A percentile compares a stretch with the other conserved stretches of the same genome.
These are phyloP conservation scores for Lordiphosa stackelbergi DNA, from an alignment of 1,140 invertebrate species.

Conservation along the genomic window DNA sequence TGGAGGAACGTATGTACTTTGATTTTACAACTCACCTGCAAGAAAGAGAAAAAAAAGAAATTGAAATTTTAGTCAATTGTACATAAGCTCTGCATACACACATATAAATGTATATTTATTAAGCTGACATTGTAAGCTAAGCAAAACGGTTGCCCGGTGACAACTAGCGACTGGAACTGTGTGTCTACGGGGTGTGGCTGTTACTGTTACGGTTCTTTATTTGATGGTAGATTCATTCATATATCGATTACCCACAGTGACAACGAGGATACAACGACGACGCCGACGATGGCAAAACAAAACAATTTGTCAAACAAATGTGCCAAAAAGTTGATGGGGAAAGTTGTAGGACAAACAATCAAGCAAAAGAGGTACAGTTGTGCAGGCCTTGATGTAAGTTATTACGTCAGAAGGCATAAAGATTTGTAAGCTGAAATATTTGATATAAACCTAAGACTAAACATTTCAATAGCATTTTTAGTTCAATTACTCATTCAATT, in stretches of 20 bases:
- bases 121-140: constrained; percentile 48
- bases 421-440: background rate
- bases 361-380: constrained; percentile 11
- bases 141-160: constrained; percentile 51
- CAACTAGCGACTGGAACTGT: constrained; percentile 43
- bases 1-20: constrained; percentile 64
- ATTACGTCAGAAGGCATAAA: constrained; percentile 19
- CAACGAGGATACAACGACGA: constrained; percentile 12
- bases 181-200: constrained; percentile 22
- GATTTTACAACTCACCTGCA: constrained; percentile 57
- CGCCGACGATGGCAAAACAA: constrained; percentile 45
- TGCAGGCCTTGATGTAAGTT: constrained; percentile 34
- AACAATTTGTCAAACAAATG: constrained; percentile 74
- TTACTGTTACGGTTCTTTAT: constrained; percentile 12
- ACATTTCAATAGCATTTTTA: too few relatives aligned
- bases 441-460: too few relatives aligned
- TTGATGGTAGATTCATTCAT: constrained; percentile 17
- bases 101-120: constrained; percentile 56
- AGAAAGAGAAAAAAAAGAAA: constrained; percentile 52
- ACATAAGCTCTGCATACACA: constrained; percentile 19
- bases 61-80: constrained; percentile 69
- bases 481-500: too few relatives aligned
- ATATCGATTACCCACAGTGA: constrained; percentile 65
- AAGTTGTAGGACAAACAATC: constrained; percentile 50
- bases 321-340: constrained; percentile 70